Base-by-base conservation (phyloP, 2,888 invertebrate species). In the Aporophyla lueneburgensis region DNA sequence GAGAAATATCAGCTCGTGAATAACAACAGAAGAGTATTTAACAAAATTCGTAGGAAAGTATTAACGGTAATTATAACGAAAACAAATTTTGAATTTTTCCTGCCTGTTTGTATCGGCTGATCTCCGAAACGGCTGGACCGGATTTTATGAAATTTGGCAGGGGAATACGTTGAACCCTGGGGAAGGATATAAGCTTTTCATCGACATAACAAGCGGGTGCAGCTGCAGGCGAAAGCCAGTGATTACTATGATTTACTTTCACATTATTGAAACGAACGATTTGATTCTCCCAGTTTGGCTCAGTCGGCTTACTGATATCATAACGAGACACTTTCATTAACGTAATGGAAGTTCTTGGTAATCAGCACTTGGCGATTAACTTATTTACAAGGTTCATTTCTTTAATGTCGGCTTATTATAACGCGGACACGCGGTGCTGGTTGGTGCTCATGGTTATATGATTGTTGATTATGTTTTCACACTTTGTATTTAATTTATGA, bases 381-480 rank as follows among this genome's bases (percentile, higher is more conserved):
- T 67, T 65, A 12, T 40, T 71, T 51, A 49, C 49, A 33, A 65
- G 66, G 40, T 67, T 24, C 5, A 40, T 68, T 66, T 51, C 19
- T 71, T 49, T n/a, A 62, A 62, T 4, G 14, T 40, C 40, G 14
- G 49, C 12, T 49, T 16, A 19, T 40, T 12, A 51, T 19, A 43
- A 27, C 2, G 24, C 43, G 2, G 4, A 12, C 27, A 27, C 2
- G 24, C 43, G 2, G 4, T 19, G 33, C n/a, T 70, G 27, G 16
- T 49, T n/a, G 46, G 16, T 49, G 46, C 21, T 56, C 10, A n/a
- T 54, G 54, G n/a, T 54, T n/a, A 9, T 14, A 16, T n/a, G 5
- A 33, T 16, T 40, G 33, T 33, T 33, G 10, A 33, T 59, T 59
- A 14, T 40, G 10, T 40, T 54, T 54, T 67, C 53, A n/a, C 21